These are phyloP conservation scores for Anastrepha ludens DNA, from an alignment of 1,140 invertebrate genomes.

Conservation along the genomic window DNA sequence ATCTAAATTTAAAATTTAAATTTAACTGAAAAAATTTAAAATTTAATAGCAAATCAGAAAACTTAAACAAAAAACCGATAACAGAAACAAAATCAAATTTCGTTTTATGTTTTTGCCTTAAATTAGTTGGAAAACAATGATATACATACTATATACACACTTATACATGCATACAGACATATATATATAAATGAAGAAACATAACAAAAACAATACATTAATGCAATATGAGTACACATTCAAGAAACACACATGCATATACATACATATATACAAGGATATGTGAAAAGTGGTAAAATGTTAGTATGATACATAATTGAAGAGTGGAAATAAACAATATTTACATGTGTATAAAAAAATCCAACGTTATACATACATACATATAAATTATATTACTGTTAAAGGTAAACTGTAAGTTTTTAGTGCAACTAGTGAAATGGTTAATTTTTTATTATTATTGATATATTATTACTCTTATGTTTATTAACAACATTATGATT, in stretches of 20 bases:
- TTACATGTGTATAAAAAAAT: constrained; percentile 51
- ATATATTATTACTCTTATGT: constrained; percentile 26
- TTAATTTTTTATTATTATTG: constrained; percentile 31
- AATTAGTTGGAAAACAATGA: constrained; percentile 32
- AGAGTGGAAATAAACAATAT: constrained; percentile 40
- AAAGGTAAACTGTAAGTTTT: constrained; percentile 49
- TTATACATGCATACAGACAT: constrained; percentile 42
- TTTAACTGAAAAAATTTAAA: neutral
- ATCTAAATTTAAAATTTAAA: constrained; percentile 54
- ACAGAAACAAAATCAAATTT: constrained; percentile 51
- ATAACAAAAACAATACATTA: constrained; percentile 50
- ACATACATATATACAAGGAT: neutral
- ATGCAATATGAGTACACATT: constrained; percentile 47
- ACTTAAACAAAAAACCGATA: neutral
- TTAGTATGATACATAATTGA: neutral
- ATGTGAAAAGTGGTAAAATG: constrained; percentile 5
- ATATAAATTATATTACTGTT: constrained; percentile 50
- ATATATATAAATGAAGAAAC: constrained; percentile 50
- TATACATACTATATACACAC: neutral
- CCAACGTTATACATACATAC: constrained; percentile 47
- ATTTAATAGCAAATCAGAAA: neutral
- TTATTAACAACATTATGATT: constrained; percentile 43
- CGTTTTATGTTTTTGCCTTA: constrained; percentile 48
- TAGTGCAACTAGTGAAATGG: constrained; percentile 51
- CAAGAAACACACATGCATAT: constrained; percentile 39